phyloP scores from a whole-genome alignment of 2,888 invertebrate genomes.

The Nomada lathburiana region DNA sequence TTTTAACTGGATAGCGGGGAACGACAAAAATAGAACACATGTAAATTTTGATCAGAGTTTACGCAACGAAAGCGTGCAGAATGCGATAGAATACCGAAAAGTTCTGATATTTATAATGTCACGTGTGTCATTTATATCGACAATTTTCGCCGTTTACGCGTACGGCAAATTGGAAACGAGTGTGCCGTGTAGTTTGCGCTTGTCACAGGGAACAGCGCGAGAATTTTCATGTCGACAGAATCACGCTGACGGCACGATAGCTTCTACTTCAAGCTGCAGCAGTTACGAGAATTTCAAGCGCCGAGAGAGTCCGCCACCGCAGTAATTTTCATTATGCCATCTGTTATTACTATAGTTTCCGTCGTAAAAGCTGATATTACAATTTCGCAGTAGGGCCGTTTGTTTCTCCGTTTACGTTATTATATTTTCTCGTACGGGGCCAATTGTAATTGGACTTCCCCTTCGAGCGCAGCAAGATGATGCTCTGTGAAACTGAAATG shows the following conservation, averaged over 20 bases:
- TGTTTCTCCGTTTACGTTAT: conserved; percentile 33
- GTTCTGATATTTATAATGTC: not conserved
- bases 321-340: conserved; percentile 41
- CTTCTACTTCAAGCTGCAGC: not conserved
- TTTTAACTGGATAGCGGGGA: not conserved
- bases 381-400: conserved; percentile 18
- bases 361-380: conserved; percentile 28
- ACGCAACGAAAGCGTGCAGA: not conserved
- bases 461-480: conserved; percentile 11
- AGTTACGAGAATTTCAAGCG: conserved; percentile 30
- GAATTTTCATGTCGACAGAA: conserved; percentile 36
- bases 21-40: not conserved
- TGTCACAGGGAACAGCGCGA: not conserved
- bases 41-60: not conserved
- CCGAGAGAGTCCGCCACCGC: conserved; percentile 7
- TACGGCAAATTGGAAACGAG: conserved; percentile 41
- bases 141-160: not conserved
- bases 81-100: not conserved
- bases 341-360: conserved; percentile 41
- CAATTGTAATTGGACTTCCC: conserved; percentile 36
- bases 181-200: conserved; percentile 10
- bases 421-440: conserved; percentile 18
- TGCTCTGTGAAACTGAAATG: conserved; percentile 13
- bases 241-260: not conserved
- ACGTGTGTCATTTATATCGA: conserved; percentile 24